Evolutionary conservation across 2,113 vertebrate species (phyloP).

Genomic region (Anolis sagrei): DNA sequence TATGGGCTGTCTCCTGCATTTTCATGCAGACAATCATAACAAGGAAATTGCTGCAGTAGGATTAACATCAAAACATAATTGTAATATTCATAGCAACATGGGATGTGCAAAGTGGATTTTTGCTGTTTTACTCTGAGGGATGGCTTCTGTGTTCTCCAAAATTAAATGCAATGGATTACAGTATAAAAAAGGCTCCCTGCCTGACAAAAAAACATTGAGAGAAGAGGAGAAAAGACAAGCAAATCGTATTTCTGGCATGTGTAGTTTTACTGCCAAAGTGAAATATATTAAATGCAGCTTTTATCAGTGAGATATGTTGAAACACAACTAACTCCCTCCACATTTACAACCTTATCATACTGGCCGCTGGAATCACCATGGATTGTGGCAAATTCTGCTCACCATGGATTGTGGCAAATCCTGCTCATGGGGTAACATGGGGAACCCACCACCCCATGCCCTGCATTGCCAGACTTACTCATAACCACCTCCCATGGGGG

Average conservation of each 20-base stretch:
- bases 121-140: constrained; percentile 1
- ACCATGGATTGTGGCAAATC: no score
- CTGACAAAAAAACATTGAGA: neutral
- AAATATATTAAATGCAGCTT: no score
- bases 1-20: constrained; percentile 52
- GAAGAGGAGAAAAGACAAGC: neutral
- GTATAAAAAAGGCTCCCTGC: constrained; percentile 27
- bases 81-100: constrained; percentile 53
- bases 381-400: no score
- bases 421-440: no score
- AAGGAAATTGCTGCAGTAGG: constrained; percentile 47
- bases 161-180: constrained; percentile 19
- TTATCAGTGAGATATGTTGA: no score
- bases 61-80: constrained; percentile 64
- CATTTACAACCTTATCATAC: no score
- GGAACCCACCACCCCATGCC: no score
- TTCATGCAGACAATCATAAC: constrained; percentile 41
- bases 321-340: no score
- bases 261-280: neutral
- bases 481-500: no score
- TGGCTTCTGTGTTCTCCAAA: constrained; percentile 9
- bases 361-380: no score
- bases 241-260: neutral
- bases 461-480: no score
- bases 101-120: constrained; percentile 41